Evolutionary conservation across 2,888 invertebrate species (phyloP).

Genomic region (Cheilosia urbana): DNA sequence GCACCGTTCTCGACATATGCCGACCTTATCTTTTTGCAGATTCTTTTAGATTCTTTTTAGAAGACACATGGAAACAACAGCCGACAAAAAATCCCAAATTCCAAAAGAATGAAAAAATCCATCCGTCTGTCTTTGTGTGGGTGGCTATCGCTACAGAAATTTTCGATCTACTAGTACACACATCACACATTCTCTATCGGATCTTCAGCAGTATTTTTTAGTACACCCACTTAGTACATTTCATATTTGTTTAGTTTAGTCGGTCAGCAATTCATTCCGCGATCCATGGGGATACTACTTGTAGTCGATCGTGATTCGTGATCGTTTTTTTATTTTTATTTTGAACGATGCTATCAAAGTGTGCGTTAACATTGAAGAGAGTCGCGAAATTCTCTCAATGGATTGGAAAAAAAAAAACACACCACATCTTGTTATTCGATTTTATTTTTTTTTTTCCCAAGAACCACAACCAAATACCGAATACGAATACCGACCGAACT

Average conservation of each 20-base stretch:
- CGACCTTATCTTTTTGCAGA: too few species aligned
- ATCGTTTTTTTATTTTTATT: too few species aligned
- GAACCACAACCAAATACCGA: neutral
- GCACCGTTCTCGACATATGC: neutral
- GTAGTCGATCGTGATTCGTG: neutral
- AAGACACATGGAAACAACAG: constrained; percentile 29
- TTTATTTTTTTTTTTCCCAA: constrained; percentile 1
- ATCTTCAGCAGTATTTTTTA: constrained; percentile 29
- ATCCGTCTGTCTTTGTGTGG: constrained; percentile 20
- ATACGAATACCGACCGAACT: neutral
- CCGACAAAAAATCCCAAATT: constrained; percentile 6
- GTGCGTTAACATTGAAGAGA: constrained; percentile 32
- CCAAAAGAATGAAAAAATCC: neutral
- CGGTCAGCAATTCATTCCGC: constrained; percentile 5
- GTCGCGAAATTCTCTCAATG: constrained; percentile 15
- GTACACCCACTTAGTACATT: constrained; percentile 31
- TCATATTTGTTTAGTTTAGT: neutral
- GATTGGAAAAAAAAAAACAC: constrained; percentile 1
- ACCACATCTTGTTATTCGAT: neutral
- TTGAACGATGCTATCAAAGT: constrained; percentile 12
- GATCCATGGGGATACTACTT: constrained; percentile 26
- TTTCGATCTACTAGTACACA: neutral
- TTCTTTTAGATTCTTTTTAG: constrained; percentile 3
- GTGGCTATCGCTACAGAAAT: neutral
- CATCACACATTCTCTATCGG: neutral